Evolutionary conservation across 2,888 invertebrate genomes (phyloP), one percentile per base, ranked within the genome.

Genomic region (Stenoptilia bipunctidactyla): DNA sequence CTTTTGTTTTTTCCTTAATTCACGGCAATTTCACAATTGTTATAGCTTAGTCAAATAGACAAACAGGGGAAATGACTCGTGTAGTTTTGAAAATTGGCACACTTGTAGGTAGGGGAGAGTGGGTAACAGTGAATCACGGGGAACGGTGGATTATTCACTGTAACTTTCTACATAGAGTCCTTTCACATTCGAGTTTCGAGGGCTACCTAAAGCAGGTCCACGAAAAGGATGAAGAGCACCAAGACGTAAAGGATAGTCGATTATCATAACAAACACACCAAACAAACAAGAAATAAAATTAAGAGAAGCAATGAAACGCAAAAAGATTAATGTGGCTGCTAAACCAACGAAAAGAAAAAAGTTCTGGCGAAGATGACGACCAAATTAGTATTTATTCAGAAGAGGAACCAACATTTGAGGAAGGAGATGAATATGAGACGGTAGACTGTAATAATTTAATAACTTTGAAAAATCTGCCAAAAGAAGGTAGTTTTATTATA

Each of bases 251-350:
- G 51, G 55, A 34, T 48, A 51, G 42, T 47, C 48, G 41, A 54
- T 53, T 48, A 56, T 58, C 38, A 50, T 48, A 35, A 59, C 56
- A 35, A 53, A 53, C 45, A 57, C 52, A 27, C 52, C 56, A 20
- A 53, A 55, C 44, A 58, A 56, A 50, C 15, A 45, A 6, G 46
- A 25, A 25, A 25, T 25, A 25, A 5, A 25, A 25, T 6, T 9
- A 9, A 25, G 25, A 15, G n/a, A 37, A 37, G 20, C 4, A 4
- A 37, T n/a, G 12, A 13, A 37, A 37, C 25, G 25, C 5, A 25
- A 25, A 25, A 5, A 25, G 25, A 25, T 5, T 6, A 25, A 25
- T 5, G 25, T 9, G 9, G 9, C 9, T 25, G 25, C 25, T 6
- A 25, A 25, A 25, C 5, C 25, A 25, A 25, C 5, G 12, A 13